A percentile compares a stretch with the other conserved stretches of the same genome.
Evolutionary conservation across 2,797 vertebrate species (phyloP).

Genomic region (Syndactyla subalaris): DNA sequence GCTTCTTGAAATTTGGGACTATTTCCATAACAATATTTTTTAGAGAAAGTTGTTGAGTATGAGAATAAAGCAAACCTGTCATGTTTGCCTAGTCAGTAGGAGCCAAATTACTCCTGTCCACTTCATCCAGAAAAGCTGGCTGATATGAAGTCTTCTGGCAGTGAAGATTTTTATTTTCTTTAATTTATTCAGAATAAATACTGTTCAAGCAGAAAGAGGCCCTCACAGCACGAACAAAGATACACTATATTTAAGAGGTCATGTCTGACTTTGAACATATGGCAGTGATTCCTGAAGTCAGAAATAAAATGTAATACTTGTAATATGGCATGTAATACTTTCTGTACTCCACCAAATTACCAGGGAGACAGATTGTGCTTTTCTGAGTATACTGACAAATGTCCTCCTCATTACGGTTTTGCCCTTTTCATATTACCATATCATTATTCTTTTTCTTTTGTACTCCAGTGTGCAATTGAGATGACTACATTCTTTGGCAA

Average conservation of each 20-base stretch:
- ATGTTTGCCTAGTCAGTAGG: not conserved
- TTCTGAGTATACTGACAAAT: slow-evolving; percentile 67
- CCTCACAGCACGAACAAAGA: slow-evolving; percentile 32
- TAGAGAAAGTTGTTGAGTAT: slow-evolving; percentile 7
- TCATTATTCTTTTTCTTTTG: slow-evolving; percentile 53
- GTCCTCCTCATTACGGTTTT: slow-evolving; percentile 56
- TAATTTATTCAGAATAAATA: slow-evolving; percentile 33
- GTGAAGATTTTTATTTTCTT: slow-evolving; percentile 5
- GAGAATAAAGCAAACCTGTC: slow-evolving; percentile 41
- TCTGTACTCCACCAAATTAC: slow-evolving; percentile 66
- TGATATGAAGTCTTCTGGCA: slow-evolving; percentile 2
- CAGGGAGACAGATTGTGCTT: slow-evolving; percentile 67
- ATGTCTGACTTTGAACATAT: slow-evolving; percentile 70
- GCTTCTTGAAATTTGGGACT: not conserved
- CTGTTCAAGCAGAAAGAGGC: not conserved
- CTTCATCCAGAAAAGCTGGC: slow-evolving; percentile 36
- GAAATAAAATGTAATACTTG: slow-evolving; percentile 63
- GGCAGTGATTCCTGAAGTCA: slow-evolving; percentile 69
- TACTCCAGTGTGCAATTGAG: slow-evolving; percentile 3
- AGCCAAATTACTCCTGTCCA: slow-evolving; percentile 32
- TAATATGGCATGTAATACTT: slow-evolving; percentile 69
- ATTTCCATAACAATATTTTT: slow-evolving; percentile 13
- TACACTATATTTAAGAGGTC: slow-evolving; percentile 59
- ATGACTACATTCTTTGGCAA: not conserved
- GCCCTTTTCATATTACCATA: slow-evolving; percentile 60